Conservation (phyloP, 1,140 invertebrate species). For the Doryteuthis pealeii region DNA sequence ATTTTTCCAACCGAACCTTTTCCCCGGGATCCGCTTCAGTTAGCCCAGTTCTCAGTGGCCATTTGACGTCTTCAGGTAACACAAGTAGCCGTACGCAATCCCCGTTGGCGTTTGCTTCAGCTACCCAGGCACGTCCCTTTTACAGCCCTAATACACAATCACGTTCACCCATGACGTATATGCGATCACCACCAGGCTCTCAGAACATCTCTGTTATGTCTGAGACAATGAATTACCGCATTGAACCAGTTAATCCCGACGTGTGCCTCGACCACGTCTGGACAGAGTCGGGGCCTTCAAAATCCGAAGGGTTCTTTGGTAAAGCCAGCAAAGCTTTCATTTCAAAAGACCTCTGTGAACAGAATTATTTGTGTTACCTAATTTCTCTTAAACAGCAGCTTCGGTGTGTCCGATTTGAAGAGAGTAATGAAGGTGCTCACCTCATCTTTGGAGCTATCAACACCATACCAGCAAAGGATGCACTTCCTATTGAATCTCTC, state of each 20-base stretch:
- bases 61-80: conserved; percentile 26
- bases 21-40: conserved; percentile 33
- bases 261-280: conserved; percentile 86
- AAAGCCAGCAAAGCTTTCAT: conserved; percentile 78
- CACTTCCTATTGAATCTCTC: conserved; percentile 72
- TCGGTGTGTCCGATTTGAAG: conserved; percentile 74
- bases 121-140: conserved; percentile 38
- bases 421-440: conserved; percentile 67
- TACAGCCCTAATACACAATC: conserved; percentile 40
- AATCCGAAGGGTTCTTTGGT: conserved; percentile 49
- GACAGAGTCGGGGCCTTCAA: conserved; percentile 68
- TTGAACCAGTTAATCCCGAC: conserved; percentile 77
- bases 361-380: conserved; percentile 81
- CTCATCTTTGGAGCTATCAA: conserved; percentile 75
- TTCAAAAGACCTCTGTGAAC: conserved; percentile 78
- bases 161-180: conserved; percentile 36
- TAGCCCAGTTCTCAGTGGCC: conserved; percentile 17
- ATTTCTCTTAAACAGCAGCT: conserved; percentile 70
- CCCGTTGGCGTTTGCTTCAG: conserved; percentile 38
- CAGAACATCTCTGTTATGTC: conserved; percentile 46
- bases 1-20: conserved; percentile 42
- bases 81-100: conserved; percentile 53
- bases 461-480: conserved; percentile 79
- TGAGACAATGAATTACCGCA: conserved; percentile 54
- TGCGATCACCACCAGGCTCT: conserved; percentile 37